Percentiles rank a stretch among this genome's conserved stretches.
phyloP scores from a whole-genome alignment of 2,113 vertebrate species.

The Coturnix japonica region DNA sequence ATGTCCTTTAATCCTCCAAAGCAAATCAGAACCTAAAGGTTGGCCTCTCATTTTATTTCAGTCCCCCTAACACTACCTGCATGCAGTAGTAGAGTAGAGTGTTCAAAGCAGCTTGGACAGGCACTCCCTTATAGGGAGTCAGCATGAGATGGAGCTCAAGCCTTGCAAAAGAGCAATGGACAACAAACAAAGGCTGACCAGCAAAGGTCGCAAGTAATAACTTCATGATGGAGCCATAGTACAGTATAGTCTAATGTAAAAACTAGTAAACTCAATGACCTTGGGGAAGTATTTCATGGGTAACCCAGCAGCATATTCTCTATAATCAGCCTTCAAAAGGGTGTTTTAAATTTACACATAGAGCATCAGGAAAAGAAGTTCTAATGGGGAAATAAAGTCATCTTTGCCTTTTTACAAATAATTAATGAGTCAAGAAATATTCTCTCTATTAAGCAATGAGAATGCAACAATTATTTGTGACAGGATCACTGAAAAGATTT shows the following conservation, averaged over 20 bases:
- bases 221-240: background rate
- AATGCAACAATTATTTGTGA: fast-evolving
- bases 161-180: background rate
- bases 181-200: background rate
- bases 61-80: no score
- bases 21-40: no score
- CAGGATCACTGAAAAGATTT: background rate
- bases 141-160: background rate
- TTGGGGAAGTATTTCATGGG: background rate
- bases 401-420: background rate
- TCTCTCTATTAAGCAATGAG: background rate
- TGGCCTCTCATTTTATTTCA: no score
- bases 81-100: no score
- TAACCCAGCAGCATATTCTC: background rate
- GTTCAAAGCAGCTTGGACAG: background rate
- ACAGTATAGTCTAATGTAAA: background rate
- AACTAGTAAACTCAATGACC: background rate
- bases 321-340: background rate
- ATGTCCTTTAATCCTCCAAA: no score
- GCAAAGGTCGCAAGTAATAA: background rate
- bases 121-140: background rate
- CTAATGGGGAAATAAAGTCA: background rate
- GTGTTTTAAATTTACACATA: background rate
- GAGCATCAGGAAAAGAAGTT: background rate
- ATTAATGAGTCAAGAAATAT: background rate